Conservation (phyloP, 2,888 invertebrate genomes). For the Beris morrisii region DNA sequence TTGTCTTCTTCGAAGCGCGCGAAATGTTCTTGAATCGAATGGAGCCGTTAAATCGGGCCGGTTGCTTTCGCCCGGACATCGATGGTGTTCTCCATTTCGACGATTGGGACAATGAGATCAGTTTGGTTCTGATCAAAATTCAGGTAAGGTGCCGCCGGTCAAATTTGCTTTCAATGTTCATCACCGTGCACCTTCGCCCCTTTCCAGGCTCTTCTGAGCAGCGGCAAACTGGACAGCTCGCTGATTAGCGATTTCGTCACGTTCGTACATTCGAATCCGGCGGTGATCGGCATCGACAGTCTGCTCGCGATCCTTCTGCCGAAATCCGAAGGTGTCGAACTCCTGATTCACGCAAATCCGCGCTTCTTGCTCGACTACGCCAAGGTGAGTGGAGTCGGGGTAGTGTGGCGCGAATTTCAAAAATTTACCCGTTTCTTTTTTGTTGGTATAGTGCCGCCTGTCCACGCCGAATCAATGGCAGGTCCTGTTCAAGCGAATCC, state of each 20-base stretch:
- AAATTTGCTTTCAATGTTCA: too few species aligned
- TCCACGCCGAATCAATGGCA: slow-evolving; percentile 54
- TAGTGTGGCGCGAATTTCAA: too few species aligned
- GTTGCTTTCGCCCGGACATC: slow-evolving; percentile 27
- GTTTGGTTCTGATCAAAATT: slow-evolving; percentile 35
- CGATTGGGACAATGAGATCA: slow-evolving; percentile 34
- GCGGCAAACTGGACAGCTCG: slow-evolving; percentile 59
- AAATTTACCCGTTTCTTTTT: too few species aligned
- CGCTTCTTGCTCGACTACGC: slow-evolving; percentile 66
- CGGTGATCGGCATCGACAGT: slow-evolving; percentile 60
- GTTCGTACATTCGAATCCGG: slow-evolving; percentile 62
- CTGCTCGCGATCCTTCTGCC: slow-evolving; percentile 59
- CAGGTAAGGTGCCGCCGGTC: slow-evolving; percentile 32
- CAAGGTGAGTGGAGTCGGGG: slow-evolving; percentile 63
- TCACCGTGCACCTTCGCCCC: slow-evolving; percentile 14
- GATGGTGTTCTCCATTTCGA: slow-evolving; percentile 32
- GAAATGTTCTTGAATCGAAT: slow-evolving; percentile 36
- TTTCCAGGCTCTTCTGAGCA: slow-evolving; percentile 63
- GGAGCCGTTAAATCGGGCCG: slow-evolving; percentile 21
- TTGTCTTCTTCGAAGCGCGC: slow-evolving; percentile 36
- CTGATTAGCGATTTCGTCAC: slow-evolving; percentile 64
- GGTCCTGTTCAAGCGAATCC: slow-evolving; percentile 50
- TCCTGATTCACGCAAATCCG: slow-evolving; percentile 64
- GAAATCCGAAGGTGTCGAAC: slow-evolving; percentile 59
- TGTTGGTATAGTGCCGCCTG: slow-evolving; percentile 54